These are phyloP conservation scores for Chymomyza fuscimana DNA, from an alignment of 2,888 invertebrate genomes.

Conservation along the genomic window DNA sequence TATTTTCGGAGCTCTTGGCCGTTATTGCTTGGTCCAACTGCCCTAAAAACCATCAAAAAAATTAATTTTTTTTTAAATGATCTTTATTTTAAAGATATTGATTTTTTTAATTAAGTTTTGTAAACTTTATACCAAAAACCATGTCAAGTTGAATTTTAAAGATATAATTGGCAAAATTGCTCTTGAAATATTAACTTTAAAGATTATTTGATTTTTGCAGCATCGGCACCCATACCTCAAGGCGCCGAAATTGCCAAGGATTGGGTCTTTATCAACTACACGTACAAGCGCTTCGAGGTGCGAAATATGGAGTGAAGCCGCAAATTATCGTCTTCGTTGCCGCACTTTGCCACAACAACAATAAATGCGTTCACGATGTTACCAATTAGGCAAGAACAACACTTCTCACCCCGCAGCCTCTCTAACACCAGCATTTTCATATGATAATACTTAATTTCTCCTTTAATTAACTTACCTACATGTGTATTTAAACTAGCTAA, in stretches of 20 bases:
- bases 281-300: conserved; percentile 98
- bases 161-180: too few relatives aligned
- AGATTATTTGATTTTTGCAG: conserved; percentile 80
- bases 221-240: conserved; percentile 92
- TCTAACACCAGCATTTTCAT: conserved; percentile 51
- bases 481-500: conserved; percentile 71
- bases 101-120: too few relatives aligned
- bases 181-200: not conserved
- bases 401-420: conserved; percentile 22
- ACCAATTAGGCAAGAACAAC: conserved; percentile 10
- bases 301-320: conserved; percentile 76
- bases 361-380: conserved; percentile 12
- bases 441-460: conserved; percentile 55
- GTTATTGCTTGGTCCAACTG: too few relatives aligned
- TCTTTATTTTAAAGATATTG: too few relatives aligned
- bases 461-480: conserved; percentile 69
- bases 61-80: too few relatives aligned
- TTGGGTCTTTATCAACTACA: conserved; percentile 99
- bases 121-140: too few relatives aligned
- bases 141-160: too few relatives aligned
- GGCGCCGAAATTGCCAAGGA: conserved; percentile 97
- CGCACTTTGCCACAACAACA: conserved; percentile 62
- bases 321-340: conserved; percentile 48
- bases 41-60: too few relatives aligned
- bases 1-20: not conserved